Conservation (phyloP, 1,140 invertebrate genomes). For the Ips nitidus region DNA sequence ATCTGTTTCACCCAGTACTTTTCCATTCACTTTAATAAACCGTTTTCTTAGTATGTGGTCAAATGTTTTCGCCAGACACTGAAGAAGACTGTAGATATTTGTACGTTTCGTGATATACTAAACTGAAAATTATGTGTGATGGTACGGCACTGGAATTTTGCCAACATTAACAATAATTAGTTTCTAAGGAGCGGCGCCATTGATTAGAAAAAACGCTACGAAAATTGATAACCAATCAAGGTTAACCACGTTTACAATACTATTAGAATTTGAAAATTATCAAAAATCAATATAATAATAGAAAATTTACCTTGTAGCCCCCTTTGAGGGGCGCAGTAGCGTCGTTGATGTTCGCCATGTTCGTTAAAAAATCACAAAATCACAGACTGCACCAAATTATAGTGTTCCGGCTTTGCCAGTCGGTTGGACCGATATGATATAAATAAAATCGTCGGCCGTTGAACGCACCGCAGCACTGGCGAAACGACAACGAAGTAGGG, state of each 20-base stretch:
- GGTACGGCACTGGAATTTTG: neutral
- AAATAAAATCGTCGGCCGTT: conserved; percentile 23
- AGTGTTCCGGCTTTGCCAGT: conserved; percentile 18
- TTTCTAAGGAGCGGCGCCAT: neutral
- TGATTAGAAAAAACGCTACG: conserved; percentile 20
- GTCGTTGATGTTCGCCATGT: conserved; percentile 36
- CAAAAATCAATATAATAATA: too few species aligned
- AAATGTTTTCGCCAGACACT: conserved; percentile 1
- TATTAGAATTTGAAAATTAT: too few species aligned
- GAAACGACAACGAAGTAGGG: neutral
- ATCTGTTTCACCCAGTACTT: conserved; percentile 36
- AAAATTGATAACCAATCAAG: neutral
- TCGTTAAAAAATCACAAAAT: conserved; percentile 35
- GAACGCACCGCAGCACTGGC: neutral
- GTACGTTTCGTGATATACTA: conserved; percentile 26
- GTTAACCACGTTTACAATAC: too few species aligned
- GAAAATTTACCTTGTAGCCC: conserved; percentile 43
- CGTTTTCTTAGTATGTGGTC: neutral
- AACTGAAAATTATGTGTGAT: conserved; percentile 16
- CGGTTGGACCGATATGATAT: conserved; percentile 18
- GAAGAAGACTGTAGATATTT: conserved; percentile 9
- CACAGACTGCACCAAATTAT: conserved; percentile 31
- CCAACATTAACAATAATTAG: neutral
- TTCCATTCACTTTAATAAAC: conserved; percentile 21
- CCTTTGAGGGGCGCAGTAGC: conserved; percentile 34